Evolutionary conservation across 1,140 invertebrate species (phyloP).

Genomic region (Plodia interpunctella): DNA sequence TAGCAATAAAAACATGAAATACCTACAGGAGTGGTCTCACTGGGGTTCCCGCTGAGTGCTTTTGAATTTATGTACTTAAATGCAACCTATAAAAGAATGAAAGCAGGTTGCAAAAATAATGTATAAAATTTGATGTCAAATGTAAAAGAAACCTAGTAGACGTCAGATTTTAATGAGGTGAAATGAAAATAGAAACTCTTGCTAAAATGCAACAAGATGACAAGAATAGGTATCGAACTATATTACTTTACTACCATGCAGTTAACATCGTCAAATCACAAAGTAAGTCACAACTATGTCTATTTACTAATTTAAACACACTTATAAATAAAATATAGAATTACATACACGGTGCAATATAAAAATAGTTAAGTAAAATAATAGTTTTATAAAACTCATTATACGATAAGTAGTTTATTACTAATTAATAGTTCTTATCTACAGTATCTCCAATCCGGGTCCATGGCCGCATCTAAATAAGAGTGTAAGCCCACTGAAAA

Average conservation of each 20-base stretch:
- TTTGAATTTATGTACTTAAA: slow-evolving; percentile 70
- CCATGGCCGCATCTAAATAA: background rate
- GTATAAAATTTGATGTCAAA: slow-evolving; percentile 33
- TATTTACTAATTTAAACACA: slow-evolving; percentile 31
- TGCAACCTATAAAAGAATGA: slow-evolving; percentile 75
- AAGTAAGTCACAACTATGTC: slow-evolving; percentile 29
- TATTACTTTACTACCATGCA: background rate
- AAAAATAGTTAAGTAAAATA: background rate
- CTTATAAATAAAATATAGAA: background rate
- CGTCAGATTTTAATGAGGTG: no score
- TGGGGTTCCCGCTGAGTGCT: slow-evolving; percentile 57
- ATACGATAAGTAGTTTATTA: background rate
- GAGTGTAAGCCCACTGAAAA: background rate
- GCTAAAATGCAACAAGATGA: background rate
- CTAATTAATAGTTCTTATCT: background rate
- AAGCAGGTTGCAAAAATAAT: slow-evolving; percentile 74
- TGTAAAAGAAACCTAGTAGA: background rate
- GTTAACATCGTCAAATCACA: slow-evolving; percentile 1
- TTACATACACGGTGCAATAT: background rate
- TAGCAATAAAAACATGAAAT: slow-evolving; percentile 56
- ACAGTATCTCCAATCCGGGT: background rate
- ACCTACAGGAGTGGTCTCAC: slow-evolving; percentile 79
- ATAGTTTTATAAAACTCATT: background rate
- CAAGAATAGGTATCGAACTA: background rate
- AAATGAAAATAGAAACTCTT: no score